Evolutionary conservation across 2,888 invertebrate species (phyloP).

Genomic region (Thecocarcelia acutangulata): DNA sequence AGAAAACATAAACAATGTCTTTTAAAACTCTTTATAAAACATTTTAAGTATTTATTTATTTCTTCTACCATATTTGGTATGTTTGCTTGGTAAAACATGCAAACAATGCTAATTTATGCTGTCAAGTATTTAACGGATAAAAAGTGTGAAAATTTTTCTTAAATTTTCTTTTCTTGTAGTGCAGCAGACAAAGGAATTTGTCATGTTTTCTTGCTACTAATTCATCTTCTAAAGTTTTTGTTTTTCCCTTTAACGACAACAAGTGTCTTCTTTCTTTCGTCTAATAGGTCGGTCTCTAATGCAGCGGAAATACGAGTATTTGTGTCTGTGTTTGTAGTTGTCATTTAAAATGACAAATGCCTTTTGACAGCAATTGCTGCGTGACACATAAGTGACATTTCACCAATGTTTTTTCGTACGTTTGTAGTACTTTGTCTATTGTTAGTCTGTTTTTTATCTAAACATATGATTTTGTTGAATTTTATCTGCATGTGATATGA

Average conservation of each 20-base stretch:
- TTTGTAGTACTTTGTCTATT: slow-evolving; percentile 34
- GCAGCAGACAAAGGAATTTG: slow-evolving; percentile 39
- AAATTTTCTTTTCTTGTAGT: neutral
- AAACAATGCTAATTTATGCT: slow-evolving; percentile 49
- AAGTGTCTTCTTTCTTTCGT: slow-evolving; percentile 1
- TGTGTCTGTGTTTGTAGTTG: slow-evolving; percentile 34
- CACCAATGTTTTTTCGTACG: slow-evolving; percentile 46
- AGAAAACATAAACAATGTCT: slow-evolving; percentile 1
- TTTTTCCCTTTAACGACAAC: neutral
- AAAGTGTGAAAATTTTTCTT: slow-evolving; percentile 48
- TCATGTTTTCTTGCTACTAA: slow-evolving; percentile 9
- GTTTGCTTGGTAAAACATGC: slow-evolving; percentile 15
- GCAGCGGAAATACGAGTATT: slow-evolving; percentile 56
- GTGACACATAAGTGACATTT: slow-evolving; percentile 66
- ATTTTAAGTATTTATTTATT: slow-evolving; percentile 4
- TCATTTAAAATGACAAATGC: slow-evolving; percentile 67
- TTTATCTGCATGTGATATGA: slow-evolving; percentile 42
- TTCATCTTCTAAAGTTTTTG: slow-evolving; percentile 8
- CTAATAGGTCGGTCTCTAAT: too few relatives aligned
- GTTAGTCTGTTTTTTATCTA: slow-evolving; percentile 23
- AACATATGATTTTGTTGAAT: neutral
- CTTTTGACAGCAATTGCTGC: slow-evolving; percentile 62
- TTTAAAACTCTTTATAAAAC: neutral
- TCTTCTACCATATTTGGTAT: slow-evolving; percentile 21
- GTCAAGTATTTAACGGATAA: slow-evolving; percentile 7